Percentiles rank a stretch among this genome's conserved stretches.
These are phyloP conservation scores for Coturnix japonica DNA, from an alignment of 2,113 vertebrate genomes.

Conservation along the genomic window DNA sequence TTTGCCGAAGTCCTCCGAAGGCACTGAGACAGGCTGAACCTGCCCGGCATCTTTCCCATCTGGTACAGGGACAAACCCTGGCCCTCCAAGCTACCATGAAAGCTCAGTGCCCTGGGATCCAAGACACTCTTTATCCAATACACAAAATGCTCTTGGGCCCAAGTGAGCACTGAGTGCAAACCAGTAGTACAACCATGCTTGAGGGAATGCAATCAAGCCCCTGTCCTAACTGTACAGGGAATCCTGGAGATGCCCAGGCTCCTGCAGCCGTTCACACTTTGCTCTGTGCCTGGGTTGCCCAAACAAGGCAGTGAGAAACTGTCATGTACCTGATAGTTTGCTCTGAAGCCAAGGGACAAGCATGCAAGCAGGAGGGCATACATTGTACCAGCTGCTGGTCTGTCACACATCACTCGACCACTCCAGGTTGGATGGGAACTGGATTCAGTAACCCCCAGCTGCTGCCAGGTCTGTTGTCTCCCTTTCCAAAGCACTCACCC, in stretches of 20 bases:
- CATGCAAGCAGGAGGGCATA: neutral
- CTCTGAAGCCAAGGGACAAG: fast-evolving
- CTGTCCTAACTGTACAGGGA: neutral
- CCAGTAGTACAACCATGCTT: neutral
- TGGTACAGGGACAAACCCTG: neutral
- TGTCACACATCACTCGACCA: fast-evolving
- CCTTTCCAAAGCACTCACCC: neutral
- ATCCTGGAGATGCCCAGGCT: fast-evolving
- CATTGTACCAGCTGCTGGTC: neutral
- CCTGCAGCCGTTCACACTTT: fast-evolving
- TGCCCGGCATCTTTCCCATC: fast-evolving
- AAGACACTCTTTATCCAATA: neutral
- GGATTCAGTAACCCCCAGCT: neutral
- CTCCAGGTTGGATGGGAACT: fast-evolving
- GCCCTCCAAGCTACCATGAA: fast-evolving
- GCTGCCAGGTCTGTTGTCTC: fast-evolving
- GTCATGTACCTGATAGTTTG: neutral
- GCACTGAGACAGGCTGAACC: fast-evolving
- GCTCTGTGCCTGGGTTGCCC: fast-evolving
- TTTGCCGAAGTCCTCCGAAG: neutral
- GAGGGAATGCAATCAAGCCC: neutral
- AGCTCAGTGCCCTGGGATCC: neutral
- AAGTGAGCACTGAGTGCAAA: neutral
- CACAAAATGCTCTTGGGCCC: neutral
- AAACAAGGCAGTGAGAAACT: neutral